Conservation (phyloP, 30 jellyfish, hydroid and myxozoan species). For the Aurelia aurita complex sp. Pacific region DNA sequence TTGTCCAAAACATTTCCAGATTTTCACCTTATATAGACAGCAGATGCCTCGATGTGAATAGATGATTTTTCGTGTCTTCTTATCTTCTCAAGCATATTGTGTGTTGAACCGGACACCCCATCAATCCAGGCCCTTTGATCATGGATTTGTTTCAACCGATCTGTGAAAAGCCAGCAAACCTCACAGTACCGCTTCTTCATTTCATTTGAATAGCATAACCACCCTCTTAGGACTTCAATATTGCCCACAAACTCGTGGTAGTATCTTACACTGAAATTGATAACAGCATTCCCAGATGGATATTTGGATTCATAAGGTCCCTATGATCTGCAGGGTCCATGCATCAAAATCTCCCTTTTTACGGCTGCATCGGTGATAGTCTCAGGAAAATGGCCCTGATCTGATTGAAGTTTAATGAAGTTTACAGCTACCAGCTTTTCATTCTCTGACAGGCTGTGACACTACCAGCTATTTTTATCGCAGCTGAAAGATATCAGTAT, state of each 20-base stretch:
- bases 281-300: background rate
- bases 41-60: too few relatives aligned
- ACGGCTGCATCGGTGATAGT: slow-evolving; percentile 8
- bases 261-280: slow-evolving; percentile 9
- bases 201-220: slow-evolving; percentile 42
- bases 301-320: slow-evolving; percentile 26
- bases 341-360: slow-evolving; percentile 23
- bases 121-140: slow-evolving; percentile 20
- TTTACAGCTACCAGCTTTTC: too few relatives aligned
- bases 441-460: too few relatives aligned
- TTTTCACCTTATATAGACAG: too few relatives aligned
- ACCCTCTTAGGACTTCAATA: slow-evolving; percentile 37
- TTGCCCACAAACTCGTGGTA: slow-evolving; percentile 31
- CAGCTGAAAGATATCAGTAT: too few relatives aligned
- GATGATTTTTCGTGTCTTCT: too few relatives aligned
- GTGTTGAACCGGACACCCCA: too few relatives aligned
- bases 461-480: too few relatives aligned
- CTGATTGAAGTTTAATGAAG: too few relatives aligned
- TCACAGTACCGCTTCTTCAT: slow-evolving; percentile 41
- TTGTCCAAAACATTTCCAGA: too few relatives aligned
- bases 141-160: slow-evolving; percentile 14
- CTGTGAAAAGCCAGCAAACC: slow-evolving; percentile 38
- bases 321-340: slow-evolving; percentile 34
- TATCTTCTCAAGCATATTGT: too few relatives aligned
- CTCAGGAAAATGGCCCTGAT: slow-evolving; percentile 19